Conservation (phyloP, 2,888 invertebrate species). For the Limnephilus marmoratus region DNA sequence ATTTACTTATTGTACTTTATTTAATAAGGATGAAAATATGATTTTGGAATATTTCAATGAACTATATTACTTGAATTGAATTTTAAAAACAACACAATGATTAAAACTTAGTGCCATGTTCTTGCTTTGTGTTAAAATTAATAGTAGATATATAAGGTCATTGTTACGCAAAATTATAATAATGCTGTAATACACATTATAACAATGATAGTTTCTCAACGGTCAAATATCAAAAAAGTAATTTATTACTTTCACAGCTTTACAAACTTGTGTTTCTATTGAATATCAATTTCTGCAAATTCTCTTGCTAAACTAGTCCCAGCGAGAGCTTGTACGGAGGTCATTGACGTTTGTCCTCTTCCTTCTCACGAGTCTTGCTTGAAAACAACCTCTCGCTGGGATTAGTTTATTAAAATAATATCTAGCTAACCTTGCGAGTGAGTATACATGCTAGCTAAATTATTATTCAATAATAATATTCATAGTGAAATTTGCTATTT, state of each 20-base stretch:
- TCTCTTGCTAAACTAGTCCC: neutral
- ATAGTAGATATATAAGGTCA: neutral
- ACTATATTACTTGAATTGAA: neutral
- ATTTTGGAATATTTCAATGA: conserved; percentile 20
- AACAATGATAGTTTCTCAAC: conserved; percentile 4
- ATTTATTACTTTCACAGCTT: neutral
- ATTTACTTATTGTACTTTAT: conserved; percentile 51
- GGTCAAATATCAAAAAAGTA: conserved; percentile 23
- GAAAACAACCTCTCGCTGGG: too few species aligned
- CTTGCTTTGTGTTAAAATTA: conserved; percentile 22
- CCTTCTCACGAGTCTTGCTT: too few species aligned
- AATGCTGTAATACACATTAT: neutral
- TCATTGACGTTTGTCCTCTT: too few species aligned
- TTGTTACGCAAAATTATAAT: neutral
- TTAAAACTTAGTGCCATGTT: conserved; percentile 32
- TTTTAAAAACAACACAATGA: neutral
- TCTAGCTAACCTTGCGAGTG: neutral
- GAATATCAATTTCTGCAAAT: neutral
- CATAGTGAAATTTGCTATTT: neutral
- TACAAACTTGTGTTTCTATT: neutral
- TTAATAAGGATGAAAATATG: conserved; percentile 32
- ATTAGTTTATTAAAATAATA: neutral
- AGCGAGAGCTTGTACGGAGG: too few species aligned
- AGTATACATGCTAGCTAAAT: neutral
- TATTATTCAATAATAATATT: neutral